phyloP scores from a whole-genome alignment of 2,888 invertebrate species.

The Drosophila koepferae region DNA sequence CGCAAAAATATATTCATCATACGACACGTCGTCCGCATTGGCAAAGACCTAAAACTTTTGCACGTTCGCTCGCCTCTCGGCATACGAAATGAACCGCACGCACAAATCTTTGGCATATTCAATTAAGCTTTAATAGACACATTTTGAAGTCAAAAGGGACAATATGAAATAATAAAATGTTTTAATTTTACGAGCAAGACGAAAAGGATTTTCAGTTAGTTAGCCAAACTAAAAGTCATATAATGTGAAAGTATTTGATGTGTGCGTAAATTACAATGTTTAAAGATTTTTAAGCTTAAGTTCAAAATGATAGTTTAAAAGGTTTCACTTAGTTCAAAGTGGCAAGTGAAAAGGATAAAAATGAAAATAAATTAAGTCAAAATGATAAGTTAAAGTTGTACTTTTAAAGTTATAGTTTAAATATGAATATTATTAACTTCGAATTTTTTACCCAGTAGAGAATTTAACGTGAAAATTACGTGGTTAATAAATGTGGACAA shows the following conservation, averaged over 20 bases:
- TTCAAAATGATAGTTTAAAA: no score
- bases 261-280: not conserved
- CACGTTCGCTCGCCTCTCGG: conserved; percentile 46
- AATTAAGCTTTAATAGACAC: conserved; percentile 67
- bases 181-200: conserved; percentile 24
- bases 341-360: no score
- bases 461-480: not conserved
- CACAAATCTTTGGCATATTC: conserved; percentile 64
- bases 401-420: no score
- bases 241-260: not conserved
- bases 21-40: conserved; percentile 48
- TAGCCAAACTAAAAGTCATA: conserved; percentile 1
- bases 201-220: conserved; percentile 3
- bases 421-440: not conserved
- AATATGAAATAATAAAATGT: conserved; percentile 9
- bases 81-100: conserved; percentile 64
- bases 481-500: not conserved
- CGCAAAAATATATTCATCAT: conserved; percentile 67
- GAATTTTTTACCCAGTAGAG: not conserved
- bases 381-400: no score
- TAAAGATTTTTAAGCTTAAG: no score
- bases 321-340: not conserved
- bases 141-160: conserved; percentile 33
- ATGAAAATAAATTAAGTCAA: no score
- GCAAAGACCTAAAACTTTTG: conserved; percentile 47